Conservation (phyloP, 2,888 invertebrate species). For the Cheilosia impressa region DNA sequence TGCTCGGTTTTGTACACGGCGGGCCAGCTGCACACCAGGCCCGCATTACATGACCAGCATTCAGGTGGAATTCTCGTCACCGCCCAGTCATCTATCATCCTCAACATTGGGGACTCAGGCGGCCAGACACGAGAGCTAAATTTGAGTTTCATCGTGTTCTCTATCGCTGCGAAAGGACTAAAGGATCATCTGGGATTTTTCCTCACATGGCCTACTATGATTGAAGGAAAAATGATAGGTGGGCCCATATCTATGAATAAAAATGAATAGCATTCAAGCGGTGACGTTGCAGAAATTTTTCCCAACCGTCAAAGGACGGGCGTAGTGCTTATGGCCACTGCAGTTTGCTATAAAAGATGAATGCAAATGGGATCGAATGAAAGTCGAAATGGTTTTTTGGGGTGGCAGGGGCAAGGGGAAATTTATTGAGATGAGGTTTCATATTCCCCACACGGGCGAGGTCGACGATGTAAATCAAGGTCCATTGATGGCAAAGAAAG, state of each 20-base stretch:
- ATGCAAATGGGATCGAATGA: slow-evolving; percentile 64
- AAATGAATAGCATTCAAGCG: slow-evolving; percentile 56
- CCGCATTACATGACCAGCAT: slow-evolving; percentile 27
- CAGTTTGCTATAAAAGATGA: slow-evolving; percentile 33
- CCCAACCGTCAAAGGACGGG: slow-evolving; percentile 13
- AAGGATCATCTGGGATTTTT: slow-evolving; percentile 45
- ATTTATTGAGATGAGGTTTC: slow-evolving; percentile 59
- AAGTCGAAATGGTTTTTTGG: slow-evolving; percentile 22
- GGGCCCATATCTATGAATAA: slow-evolving; percentile 58
- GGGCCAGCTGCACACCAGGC: neutral
- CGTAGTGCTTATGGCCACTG: slow-evolving; percentile 1
- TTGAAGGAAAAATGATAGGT: slow-evolving; percentile 40
- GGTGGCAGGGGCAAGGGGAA: neutral
- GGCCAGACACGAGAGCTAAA: neutral
- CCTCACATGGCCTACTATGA: slow-evolving; percentile 17
- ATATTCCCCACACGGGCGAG: slow-evolving; percentile 35
- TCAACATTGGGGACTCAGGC: slow-evolving; percentile 19
- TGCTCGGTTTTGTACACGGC: slow-evolving; percentile 26
- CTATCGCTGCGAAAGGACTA: slow-evolving; percentile 20
- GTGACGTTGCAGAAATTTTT: slow-evolving; percentile 52
- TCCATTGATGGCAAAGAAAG: slow-evolving; percentile 37
- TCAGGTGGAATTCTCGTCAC: slow-evolving; percentile 34
- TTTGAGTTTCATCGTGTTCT: slow-evolving; percentile 25
- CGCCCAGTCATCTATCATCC: slow-evolving; percentile 48
- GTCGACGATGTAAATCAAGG: slow-evolving; percentile 59